These are phyloP conservation scores for Tipula confusa DNA, from an alignment of 2,888 invertebrate genomes.

Conservation along the genomic window DNA sequence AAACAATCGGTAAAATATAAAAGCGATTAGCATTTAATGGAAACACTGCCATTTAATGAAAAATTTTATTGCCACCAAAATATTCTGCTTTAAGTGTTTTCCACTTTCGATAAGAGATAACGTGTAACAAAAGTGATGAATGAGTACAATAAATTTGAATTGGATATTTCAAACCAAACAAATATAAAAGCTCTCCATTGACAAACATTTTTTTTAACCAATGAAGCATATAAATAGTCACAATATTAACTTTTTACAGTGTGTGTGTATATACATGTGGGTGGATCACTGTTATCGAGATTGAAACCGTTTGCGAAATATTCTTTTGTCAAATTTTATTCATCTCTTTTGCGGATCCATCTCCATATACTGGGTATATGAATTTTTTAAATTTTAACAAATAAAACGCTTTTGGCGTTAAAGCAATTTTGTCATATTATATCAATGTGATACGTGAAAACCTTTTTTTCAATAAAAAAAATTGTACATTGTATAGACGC, in stretches of 20 bases:
- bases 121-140: not conserved
- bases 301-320: not conserved
- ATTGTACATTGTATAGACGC: too few relatives aligned
- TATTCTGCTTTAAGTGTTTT: not conserved
- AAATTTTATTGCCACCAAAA: not conserved
- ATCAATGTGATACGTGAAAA: not conserved
- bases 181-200: not conserved
- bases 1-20: not conserved
- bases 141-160: not conserved
- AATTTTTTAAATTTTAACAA: not conserved
- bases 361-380: too few relatives aligned
- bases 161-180: not conserved
- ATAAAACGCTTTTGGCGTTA: not conserved
- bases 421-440: not conserved
- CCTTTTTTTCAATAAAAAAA: not conserved
- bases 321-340: not conserved
- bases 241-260: not conserved
- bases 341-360: not conserved
- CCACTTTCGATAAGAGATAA: not conserved
- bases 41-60: too few relatives aligned
- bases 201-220: not conserved
- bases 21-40: too few relatives aligned
- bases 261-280: too few relatives aligned
- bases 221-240: not conserved
- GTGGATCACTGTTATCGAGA: not conserved